Conservation (phyloP, 2,113 vertebrate species). For the Mirounga angustirostris region DNA sequence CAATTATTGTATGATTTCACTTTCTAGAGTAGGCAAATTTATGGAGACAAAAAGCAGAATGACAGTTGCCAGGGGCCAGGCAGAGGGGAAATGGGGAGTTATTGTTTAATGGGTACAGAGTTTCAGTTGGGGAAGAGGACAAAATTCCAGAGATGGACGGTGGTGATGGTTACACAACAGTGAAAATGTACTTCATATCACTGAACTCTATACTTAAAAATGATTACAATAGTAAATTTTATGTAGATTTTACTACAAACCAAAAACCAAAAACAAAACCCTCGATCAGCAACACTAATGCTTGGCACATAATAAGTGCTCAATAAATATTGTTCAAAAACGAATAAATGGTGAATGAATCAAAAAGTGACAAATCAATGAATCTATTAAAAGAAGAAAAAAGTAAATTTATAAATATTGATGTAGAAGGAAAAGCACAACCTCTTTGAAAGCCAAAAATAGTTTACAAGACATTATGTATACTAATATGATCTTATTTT, state of each 20-base stretch:
- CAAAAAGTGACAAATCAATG: background rate
- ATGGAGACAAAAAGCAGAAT: background rate
- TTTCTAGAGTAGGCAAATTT: background rate
- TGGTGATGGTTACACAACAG: background rate
- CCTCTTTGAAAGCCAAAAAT: constrained; percentile 34
- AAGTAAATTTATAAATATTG: constrained; percentile 11
- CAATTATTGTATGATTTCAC: background rate
- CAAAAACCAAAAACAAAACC: background rate
- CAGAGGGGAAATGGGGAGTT: background rate
- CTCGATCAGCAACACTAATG: background rate
- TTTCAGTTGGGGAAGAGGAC: background rate
- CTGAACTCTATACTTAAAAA: background rate
- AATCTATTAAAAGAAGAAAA: background rate
- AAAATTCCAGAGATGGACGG: background rate
- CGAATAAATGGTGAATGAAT: constrained; percentile 4
- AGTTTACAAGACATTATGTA: background rate
- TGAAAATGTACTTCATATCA: background rate
- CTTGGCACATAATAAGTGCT: background rate
- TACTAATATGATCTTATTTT: background rate
- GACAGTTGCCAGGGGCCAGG: background rate
- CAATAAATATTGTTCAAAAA: background rate
- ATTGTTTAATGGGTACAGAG: background rate
- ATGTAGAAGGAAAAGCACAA: constrained; percentile 41
- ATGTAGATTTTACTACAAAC: background rate
- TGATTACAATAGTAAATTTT: background rate